Evolutionary conservation across 2,113 vertebrate species (phyloP).

Genomic region (Willisornis vidua): DNA sequence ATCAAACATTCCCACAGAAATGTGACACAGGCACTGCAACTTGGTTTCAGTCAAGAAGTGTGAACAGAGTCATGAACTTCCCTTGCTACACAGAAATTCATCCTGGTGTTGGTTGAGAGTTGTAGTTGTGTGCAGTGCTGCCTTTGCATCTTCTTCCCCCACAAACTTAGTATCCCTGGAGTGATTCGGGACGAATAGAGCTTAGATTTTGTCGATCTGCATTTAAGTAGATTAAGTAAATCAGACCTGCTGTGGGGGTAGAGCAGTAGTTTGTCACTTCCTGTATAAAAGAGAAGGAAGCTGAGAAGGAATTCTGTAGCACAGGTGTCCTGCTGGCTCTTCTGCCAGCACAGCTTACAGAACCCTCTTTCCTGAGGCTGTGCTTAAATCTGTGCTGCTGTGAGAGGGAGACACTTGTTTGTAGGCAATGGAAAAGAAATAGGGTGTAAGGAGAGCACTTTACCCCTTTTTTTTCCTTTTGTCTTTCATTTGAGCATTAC

Average conservation of each 20-base stretch:
- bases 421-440: neutral
- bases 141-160: neutral
- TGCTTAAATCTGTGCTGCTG: neutral
- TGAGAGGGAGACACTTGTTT: neutral
- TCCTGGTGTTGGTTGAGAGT: neutral
- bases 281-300: neutral
- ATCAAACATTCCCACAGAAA: accelerated
- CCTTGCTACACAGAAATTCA: neutral
- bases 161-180: neutral
- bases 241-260: neutral
- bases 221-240: neutral
- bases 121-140: neutral
- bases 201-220: neutral
- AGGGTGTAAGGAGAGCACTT: accelerated
- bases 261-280: neutral
- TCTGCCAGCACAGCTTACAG: neutral
- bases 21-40: neutral
- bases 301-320: neutral
- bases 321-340: neutral
- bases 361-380: neutral
- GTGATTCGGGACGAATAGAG: neutral
- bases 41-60: neutral
- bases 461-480: neutral
- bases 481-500: neutral
- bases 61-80: neutral